phyloP scores from a whole-genome alignment of 1,140 invertebrate species.

The Coelopa frigida region DNA sequence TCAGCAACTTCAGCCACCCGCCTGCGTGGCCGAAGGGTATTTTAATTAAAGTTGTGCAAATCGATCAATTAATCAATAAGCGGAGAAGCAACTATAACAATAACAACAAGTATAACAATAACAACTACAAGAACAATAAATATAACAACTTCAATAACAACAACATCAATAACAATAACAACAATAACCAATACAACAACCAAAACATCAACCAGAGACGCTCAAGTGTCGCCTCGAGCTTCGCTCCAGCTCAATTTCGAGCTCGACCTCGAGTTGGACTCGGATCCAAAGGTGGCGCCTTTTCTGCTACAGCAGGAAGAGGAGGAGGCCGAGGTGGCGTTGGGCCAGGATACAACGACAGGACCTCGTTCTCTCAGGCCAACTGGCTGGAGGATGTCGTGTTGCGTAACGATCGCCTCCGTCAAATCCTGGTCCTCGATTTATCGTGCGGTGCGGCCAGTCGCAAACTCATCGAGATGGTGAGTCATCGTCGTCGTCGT shows the following conservation, averaged over 20 bases:
- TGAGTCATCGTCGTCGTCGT: constrained; percentile 24
- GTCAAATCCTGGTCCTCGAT: constrained; percentile 38
- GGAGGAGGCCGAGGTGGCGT: background rate
- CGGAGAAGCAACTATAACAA: constrained; percentile 3
- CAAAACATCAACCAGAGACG: background rate
- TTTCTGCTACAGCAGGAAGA: background rate
- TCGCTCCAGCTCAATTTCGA: too few species aligned
- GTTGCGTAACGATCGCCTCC: constrained; percentile 26
- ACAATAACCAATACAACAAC: too few species aligned
- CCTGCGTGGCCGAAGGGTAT: background rate
- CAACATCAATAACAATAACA: too few species aligned
- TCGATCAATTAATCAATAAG: constrained; percentile 18
- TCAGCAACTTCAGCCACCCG: background rate
- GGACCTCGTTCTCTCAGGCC: constrained; percentile 6
- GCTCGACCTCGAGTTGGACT: too few species aligned
- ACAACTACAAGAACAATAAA: too few species aligned
- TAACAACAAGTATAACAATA: constrained; percentile 18
- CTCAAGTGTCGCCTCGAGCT: constrained; percentile 12
- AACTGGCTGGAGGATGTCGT: constrained; percentile 30
- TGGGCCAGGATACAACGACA: too few species aligned
- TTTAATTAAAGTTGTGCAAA: constrained; percentile 17
- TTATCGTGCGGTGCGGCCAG: constrained; percentile 35
- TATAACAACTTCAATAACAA: too few species aligned
- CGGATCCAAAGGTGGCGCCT: constrained; percentile 1
- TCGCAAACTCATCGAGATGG: constrained; percentile 35